These are phyloP conservation scores for Megamerina dolium DNA, from an alignment of 2,888 invertebrate genomes.

Conservation along the genomic window DNA sequence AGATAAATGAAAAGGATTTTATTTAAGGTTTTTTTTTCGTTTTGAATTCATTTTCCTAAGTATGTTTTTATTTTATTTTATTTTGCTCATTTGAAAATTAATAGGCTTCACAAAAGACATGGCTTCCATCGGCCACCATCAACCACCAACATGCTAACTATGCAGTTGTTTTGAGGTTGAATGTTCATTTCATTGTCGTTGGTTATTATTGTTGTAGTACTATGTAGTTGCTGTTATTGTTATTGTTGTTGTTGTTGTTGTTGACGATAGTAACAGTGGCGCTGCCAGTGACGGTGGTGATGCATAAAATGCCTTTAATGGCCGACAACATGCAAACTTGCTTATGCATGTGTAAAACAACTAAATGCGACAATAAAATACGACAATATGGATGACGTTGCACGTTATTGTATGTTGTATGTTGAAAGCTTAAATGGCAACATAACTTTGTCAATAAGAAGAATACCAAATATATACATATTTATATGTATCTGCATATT, in stretches of 20 bases:
- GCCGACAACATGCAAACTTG: conserved; percentile 23
- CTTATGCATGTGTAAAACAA: conserved; percentile 24
- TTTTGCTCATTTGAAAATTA: too few species aligned
- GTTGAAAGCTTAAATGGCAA: conserved; percentile 4
- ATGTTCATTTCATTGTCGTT: not conserved
- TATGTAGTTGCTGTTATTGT: not conserved
- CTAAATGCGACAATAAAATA: conserved; percentile 21
- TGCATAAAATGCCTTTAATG: conserved; percentile 8
- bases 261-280: not conserved
- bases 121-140: not conserved
- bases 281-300: conserved; percentile 1
- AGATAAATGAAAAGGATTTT: conserved; percentile 12
- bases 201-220: not conserved
- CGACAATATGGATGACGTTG: conserved; percentile 6
- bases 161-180: not conserved
- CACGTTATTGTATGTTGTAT: not conserved
- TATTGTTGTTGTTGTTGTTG: conserved; percentile 1
- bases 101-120: too few species aligned
- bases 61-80: too few species aligned
- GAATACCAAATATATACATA: not conserved
- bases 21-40: too few species aligned
- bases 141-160: not conserved
- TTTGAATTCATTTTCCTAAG: not conserved
- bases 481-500: too few species aligned
- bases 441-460: too few species aligned